A percentile compares a stretch with the other conserved stretches of the same genome.
These are phyloP conservation scores for Megathymus violae DNA, from an alignment of 1,140 invertebrate genomes.

Conservation along the genomic window DNA sequence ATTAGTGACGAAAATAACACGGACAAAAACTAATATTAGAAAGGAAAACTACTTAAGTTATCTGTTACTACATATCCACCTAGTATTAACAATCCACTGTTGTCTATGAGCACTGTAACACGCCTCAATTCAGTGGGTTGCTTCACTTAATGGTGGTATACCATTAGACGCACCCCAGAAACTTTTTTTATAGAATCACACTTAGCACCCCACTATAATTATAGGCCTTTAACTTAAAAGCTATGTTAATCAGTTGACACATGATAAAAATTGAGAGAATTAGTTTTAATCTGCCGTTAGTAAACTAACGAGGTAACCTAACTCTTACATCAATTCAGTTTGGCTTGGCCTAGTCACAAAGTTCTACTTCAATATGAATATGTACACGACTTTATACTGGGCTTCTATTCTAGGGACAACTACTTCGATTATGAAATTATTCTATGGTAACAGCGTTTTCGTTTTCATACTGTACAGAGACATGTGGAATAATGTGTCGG, in stretches of 20 bases:
- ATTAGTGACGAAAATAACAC: too few relatives aligned
- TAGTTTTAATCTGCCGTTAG: slow-evolving; percentile 20
- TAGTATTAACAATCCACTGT: too few relatives aligned
- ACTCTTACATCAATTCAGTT: slow-evolving; percentile 56
- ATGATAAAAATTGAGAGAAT: not conserved
- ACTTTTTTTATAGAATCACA: too few relatives aligned
- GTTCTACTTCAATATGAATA: slow-evolving; percentile 50
- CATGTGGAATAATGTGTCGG: too few relatives aligned
- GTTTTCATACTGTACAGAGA: not conserved
- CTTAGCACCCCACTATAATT: too few relatives aligned
- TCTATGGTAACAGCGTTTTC: slow-evolving; percentile 9
- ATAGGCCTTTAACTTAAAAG: not conserved
- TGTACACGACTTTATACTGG: slow-evolving; percentile 47
- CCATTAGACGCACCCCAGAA: too few relatives aligned
- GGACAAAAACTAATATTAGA: too few relatives aligned
- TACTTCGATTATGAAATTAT: slow-evolving; percentile 31
- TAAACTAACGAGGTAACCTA: slow-evolving; percentile 15
- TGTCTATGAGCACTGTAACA: too few relatives aligned
- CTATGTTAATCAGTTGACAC: not conserved
- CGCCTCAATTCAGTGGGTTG: too few relatives aligned
- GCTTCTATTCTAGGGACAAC: slow-evolving; percentile 37
- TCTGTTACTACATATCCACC: too few relatives aligned
- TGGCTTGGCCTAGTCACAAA: slow-evolving; percentile 59
- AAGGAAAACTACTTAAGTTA: too few relatives aligned
- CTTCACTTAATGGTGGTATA: too few relatives aligned